A percentile compares a stretch with the other conserved stretches of the same genome.
Conservation (phyloP, 2,113 vertebrate genomes). For the Nibea coibor region DNA sequence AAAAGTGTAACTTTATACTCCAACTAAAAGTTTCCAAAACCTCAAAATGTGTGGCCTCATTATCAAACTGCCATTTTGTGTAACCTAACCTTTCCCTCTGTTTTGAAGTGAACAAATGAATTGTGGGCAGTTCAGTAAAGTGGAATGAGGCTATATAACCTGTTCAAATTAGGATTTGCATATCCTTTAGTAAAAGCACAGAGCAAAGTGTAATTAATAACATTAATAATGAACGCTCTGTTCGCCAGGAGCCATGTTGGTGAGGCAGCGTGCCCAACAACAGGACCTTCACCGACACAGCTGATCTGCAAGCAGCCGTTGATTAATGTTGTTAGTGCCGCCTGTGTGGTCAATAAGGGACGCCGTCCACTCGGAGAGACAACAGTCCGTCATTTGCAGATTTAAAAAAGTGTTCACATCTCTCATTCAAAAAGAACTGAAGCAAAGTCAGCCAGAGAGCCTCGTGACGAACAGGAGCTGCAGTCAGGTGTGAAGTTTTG, state of each 20-base stretch:
- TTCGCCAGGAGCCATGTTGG: neutral
- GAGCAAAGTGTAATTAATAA: neutral
- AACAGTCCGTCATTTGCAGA: neutral
- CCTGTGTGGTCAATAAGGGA: neutral
- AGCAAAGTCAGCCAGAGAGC: neutral
- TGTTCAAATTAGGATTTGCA: neutral
- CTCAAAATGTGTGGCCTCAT: neutral
- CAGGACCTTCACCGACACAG: neutral
- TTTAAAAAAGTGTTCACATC: neutral
- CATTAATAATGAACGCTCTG: neutral
- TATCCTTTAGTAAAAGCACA: neutral
- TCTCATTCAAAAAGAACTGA: neutral
- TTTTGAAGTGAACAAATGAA: too few relatives aligned
- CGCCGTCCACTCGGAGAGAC: neutral
- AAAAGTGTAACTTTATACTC: neutral
- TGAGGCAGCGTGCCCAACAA: neutral
- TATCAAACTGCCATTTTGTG: too few relatives aligned
- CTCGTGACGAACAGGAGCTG: neutral
- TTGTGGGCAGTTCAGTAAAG: neutral
- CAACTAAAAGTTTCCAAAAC: neutral
- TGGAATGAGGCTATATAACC: neutral
- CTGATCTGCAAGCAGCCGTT: neutral
- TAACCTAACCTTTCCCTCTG: too few relatives aligned
- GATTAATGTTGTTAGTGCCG: neutral
- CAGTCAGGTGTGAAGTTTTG: neutral